Evolutionary conservation across 2,888 invertebrate genomes (phyloP).

Genomic region (Orthosia cruda): DNA sequence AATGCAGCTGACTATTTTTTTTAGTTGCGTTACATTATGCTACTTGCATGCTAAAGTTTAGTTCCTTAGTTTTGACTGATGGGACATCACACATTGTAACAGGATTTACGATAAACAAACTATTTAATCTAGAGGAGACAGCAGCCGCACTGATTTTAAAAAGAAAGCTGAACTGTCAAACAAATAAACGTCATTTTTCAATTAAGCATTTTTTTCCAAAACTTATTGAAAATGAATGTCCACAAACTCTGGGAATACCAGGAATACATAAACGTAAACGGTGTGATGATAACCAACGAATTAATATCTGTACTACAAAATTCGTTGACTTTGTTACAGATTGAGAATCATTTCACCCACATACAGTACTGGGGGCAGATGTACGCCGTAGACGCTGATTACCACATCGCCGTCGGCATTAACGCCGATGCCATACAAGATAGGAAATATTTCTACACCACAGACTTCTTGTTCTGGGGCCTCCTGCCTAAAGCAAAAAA

Average conservation of each 20-base stretch:
- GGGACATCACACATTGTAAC: neutral
- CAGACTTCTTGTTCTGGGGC: slow-evolving; percentile 94
- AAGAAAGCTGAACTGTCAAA: slow-evolving; percentile 33
- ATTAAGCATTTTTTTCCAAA: neutral
- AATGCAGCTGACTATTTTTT: too few relatives aligned
- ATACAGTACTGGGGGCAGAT: slow-evolving; percentile 97
- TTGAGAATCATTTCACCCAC: slow-evolving; percentile 96
- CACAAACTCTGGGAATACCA: slow-evolving; percentile 89
- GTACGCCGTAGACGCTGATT: slow-evolving; percentile 94
- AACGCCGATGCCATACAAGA: slow-evolving; percentile 94
- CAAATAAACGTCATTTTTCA: neutral
- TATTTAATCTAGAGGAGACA: neutral
- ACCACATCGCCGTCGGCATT: slow-evolving; percentile 96
- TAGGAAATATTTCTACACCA: slow-evolving; percentile 95
- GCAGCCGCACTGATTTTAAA: slow-evolving; percentile 28
- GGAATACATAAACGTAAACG: slow-evolving; percentile 91
- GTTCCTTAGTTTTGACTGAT: neutral
- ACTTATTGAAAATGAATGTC: slow-evolving; percentile 79
- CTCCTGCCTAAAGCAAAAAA: slow-evolving; percentile 87
- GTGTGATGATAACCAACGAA: slow-evolving; percentile 94
- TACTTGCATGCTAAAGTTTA: too few relatives aligned
- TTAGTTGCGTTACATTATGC: too few relatives aligned
- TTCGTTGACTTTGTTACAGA: slow-evolving; percentile 95
- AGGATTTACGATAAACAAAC: slow-evolving; percentile 9
- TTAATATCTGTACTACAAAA: slow-evolving; percentile 94